These are phyloP conservation scores for Lagopus muta DNA, from an alignment of 2,113 vertebrate genomes.

Conservation along the genomic window DNA sequence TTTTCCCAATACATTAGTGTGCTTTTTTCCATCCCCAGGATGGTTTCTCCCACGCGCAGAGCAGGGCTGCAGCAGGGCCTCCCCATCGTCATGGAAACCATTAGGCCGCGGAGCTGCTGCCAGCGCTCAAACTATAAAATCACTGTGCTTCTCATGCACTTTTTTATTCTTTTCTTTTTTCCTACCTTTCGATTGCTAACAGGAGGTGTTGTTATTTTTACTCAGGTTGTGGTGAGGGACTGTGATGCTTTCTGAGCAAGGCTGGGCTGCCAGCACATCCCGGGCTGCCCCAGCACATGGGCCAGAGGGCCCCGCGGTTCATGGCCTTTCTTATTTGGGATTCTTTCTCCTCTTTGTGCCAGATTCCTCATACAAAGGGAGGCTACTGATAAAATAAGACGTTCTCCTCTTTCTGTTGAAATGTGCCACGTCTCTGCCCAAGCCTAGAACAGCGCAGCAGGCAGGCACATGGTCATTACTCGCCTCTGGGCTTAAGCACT, in stretches of 20 bases:
- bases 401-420: background rate
- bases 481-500: background rate
- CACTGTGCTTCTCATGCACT: background rate
- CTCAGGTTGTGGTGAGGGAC: background rate
- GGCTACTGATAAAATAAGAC: background rate
- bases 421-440: background rate
- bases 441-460: background rate
- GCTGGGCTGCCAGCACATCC: background rate
- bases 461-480: background rate
- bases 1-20: fast-evolving
- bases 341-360: background rate
- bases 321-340: background rate
- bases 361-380: background rate
- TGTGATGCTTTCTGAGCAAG: background rate
- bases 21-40: fast-evolving
- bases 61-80: background rate
- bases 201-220: fast-evolving
- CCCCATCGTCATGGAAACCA: background rate
- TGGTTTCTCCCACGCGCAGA: background rate
- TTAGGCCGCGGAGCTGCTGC: background rate
- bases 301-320: fast-evolving
- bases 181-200: background rate
- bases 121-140: background rate
- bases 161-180: background rate
- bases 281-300: background rate